Percentiles rank a stretch among this genome's conserved stretches.
These are phyloP conservation scores for Dromiciops gliroides DNA, from an alignment of 2,113 vertebrate genomes.

Conservation along the genomic window DNA sequence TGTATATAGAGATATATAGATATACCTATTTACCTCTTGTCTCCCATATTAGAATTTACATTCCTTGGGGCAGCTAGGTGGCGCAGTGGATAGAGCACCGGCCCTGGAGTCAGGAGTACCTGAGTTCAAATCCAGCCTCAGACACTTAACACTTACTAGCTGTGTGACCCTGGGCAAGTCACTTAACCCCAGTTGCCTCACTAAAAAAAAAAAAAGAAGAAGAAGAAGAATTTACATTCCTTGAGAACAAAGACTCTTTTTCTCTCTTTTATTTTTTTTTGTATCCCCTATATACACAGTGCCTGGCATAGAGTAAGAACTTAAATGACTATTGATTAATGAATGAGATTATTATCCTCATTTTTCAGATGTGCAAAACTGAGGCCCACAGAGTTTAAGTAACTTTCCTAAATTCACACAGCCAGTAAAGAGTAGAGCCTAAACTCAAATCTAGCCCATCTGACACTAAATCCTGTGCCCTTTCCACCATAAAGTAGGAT, in stretches of 20 bases:
- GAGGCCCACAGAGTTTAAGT: not conserved
- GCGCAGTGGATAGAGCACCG: too few relatives aligned
- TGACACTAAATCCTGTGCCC: not conserved
- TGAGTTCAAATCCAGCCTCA: too few relatives aligned
- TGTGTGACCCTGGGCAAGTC: too few relatives aligned
- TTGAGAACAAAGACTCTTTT: not conserved
- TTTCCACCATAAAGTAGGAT: not conserved
- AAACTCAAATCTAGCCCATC: not conserved
- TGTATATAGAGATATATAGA: too few relatives aligned
- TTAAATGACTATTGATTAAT: not conserved
- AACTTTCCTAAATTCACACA: not conserved
- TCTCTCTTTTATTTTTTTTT: not conserved
- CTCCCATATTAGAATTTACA: too few relatives aligned
- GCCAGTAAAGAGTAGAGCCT: not conserved
- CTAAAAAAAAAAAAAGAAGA: too few relatives aligned
- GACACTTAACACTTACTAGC: too few relatives aligned
- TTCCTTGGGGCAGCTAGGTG: too few relatives aligned
- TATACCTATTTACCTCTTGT: too few relatives aligned
- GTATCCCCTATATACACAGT: not conserved
- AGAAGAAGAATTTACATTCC: not conserved
- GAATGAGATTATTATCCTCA: not conserved
- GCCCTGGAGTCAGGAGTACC: too few relatives aligned
- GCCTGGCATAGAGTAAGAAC: not conserved
- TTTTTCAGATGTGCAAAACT: not conserved
- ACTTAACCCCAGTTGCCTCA: too few relatives aligned